Conservation (phyloP, 2,113 vertebrate species). For the Oceanites oceanicus region DNA sequence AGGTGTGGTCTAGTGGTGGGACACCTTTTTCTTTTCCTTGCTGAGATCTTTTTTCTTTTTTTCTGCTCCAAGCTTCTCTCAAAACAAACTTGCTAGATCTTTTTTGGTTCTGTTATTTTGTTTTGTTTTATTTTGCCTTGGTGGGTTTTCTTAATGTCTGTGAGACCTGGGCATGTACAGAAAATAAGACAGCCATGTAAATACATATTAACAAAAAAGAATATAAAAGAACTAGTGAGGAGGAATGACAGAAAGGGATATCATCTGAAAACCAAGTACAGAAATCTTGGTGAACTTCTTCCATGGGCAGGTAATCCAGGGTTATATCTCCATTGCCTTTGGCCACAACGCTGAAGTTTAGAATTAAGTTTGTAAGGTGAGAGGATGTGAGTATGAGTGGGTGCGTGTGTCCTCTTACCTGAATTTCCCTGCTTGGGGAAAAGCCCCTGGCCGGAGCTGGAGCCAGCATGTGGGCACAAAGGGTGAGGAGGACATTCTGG, state of each 20-base stretch:
- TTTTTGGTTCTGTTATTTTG: neutral
- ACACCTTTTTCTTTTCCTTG: neutral
- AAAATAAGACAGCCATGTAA: neutral
- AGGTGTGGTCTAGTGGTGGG: neutral
- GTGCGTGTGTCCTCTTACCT: neutral
- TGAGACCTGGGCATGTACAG: neutral
- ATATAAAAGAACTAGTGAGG: neutral
- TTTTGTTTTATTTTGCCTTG: neutral
- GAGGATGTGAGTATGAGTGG: neutral
- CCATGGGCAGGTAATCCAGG: too few species aligned
- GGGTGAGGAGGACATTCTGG: neutral
- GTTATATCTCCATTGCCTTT: neutral
- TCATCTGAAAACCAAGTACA: neutral
- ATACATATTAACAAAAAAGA: neutral
- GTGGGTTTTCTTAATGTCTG: neutral
- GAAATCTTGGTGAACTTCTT: neutral
- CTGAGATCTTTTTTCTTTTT: neutral
- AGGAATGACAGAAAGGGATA: neutral
- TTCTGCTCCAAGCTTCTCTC: neutral
- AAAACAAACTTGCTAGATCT: neutral
- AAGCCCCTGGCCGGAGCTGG: neutral
- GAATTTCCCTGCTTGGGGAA: neutral
- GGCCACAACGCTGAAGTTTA: neutral
- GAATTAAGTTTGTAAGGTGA: neutral
- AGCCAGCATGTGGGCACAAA: neutral